Percentiles rank a stretch among this genome's conserved stretches.
Conservation (phyloP, 2,113 vertebrate genomes). For the Turnix velox region DNA sequence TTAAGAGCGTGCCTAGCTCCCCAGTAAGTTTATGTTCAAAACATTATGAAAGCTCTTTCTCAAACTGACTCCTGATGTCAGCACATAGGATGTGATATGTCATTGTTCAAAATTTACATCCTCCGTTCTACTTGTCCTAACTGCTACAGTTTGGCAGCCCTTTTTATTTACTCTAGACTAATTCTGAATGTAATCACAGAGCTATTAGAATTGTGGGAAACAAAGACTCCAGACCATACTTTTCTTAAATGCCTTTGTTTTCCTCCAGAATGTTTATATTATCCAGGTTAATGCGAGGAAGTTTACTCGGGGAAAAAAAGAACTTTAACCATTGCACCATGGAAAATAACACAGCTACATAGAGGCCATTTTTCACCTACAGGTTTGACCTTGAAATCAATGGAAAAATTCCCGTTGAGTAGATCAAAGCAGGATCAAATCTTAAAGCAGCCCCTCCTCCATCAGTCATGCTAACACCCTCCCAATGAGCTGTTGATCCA, state of each 20-base stretch:
- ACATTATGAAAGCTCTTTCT: neutral
- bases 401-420: neutral
- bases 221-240: neutral
- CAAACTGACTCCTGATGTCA: neutral
- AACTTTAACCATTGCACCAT: neutral
- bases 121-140: neutral
- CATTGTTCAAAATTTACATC: neutral
- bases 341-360: neutral
- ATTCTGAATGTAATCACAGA: neutral
- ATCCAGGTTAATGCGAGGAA: constrained; percentile 13
- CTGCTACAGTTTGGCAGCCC: neutral
- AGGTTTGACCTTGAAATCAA: neutral
- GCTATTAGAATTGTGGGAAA: constrained; percentile 4
- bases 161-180: constrained; percentile 17
- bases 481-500: neutral
- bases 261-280: neutral
- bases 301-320: neutral
- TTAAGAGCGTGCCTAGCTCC: neutral
- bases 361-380: neutral
- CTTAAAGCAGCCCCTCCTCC: neutral
- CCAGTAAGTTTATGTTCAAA: neutral
- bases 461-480: neutral
- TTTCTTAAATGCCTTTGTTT: constrained; percentile 16
- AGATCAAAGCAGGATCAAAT: neutral
- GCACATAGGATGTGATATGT: neutral